These are phyloP conservation scores for Caenorhabditis drosophilae DNA, from an alignment of 2,888 invertebrate genomes.

Conservation along the genomic window DNA sequence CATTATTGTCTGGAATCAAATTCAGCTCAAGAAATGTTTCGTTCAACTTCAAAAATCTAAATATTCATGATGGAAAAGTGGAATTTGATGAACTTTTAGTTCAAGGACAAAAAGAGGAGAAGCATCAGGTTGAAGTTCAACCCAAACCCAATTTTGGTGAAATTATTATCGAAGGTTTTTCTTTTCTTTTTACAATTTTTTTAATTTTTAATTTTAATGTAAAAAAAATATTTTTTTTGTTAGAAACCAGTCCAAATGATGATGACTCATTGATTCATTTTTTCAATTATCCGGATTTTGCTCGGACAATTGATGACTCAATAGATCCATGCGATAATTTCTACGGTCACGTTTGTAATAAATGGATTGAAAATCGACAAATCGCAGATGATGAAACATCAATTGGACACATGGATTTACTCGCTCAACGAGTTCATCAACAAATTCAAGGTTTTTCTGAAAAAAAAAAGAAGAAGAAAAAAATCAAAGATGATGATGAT, in stretches of 20 bases:
- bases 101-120: background rate
- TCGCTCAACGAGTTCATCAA: background rate
- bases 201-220: background rate
- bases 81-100: constrained; percentile 4
- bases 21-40: background rate
- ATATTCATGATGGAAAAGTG: constrained; percentile 3
- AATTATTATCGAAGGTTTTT: background rate
- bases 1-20: background rate
- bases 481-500: too few species aligned
- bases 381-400: constrained; percentile 5
- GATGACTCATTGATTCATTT: background rate
- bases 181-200: background rate
- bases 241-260: background rate
- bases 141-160: background rate
- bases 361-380: constrained; percentile 1
- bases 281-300: constrained; percentile 2
- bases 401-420: constrained; percentile 8
- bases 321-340: constrained; percentile 7
- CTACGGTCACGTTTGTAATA: constrained; percentile 6
- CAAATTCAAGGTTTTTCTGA: constrained; percentile 8
- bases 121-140: background rate
- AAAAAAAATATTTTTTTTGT: background rate
- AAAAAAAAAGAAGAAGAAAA: too few species aligned
- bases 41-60: constrained; percentile 8
- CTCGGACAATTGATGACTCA: background rate